These are phyloP conservation scores for Drosophila mimetica DNA, from an alignment of 2,888 invertebrate genomes.

Conservation along the genomic window DNA sequence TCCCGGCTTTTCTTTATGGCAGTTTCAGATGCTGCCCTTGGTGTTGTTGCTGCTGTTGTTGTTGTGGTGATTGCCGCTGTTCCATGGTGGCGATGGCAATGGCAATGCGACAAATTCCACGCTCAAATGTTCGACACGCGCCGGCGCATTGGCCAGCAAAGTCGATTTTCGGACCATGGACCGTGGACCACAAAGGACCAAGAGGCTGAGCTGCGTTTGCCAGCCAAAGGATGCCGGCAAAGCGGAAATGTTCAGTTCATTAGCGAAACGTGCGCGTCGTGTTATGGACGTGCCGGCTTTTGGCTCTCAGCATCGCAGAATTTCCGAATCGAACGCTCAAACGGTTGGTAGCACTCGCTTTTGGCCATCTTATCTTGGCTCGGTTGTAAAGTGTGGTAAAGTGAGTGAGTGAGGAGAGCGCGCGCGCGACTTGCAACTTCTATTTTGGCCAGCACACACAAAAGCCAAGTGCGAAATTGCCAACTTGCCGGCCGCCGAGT, in stretches of 20 bases:
- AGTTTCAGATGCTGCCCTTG: constrained; percentile 11
- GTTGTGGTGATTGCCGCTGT: constrained; percentile 20
- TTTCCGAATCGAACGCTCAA: constrained; percentile 9
- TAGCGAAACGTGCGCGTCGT: constrained; percentile 82
- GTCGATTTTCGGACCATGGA: neutral
- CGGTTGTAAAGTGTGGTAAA: neutral
- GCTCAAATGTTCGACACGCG: constrained; percentile 79
- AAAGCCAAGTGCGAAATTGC: constrained; percentile 62
- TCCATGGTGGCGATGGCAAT: constrained; percentile 51
- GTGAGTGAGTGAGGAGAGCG: constrained; percentile 70
- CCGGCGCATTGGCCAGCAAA: constrained; percentile 74
- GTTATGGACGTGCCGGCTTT: constrained; percentile 73
- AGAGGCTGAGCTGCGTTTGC: constrained; percentile 17
- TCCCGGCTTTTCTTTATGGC: constrained; percentile 22
- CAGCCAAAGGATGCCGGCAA: constrained; percentile 77
- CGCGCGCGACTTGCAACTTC: constrained; percentile 67
- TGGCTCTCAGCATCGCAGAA: constrained; percentile 5
- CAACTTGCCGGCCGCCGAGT: constrained; percentile 67
- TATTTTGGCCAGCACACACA: constrained; percentile 24
- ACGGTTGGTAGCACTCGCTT: constrained; percentile 25
- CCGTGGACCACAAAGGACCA: constrained; percentile 28
- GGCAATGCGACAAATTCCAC: constrained; percentile 70
- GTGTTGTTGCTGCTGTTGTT: constrained; percentile 6
- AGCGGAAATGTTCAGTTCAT: constrained; percentile 82
- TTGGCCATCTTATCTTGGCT: neutral